Conservation (phyloP, 1,140 invertebrate genomes). For the Psix sp. region DNA sequence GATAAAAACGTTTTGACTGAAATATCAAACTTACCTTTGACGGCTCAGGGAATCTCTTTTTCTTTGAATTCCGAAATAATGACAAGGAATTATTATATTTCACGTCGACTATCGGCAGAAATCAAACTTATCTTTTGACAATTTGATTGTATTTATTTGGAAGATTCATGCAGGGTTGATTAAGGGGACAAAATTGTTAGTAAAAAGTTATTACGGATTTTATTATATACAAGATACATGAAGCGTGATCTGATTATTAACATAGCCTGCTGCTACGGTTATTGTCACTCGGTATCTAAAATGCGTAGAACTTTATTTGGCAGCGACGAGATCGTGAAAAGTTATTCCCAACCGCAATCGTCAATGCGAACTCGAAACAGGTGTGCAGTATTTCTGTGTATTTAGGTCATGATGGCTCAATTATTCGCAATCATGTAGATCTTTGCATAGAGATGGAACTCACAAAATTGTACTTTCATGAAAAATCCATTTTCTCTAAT, state of each 20-base stretch:
- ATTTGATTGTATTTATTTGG: not conserved
- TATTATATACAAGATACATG: slow-evolving; percentile 72
- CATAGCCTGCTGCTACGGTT: slow-evolving; percentile 10
- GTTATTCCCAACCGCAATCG: slow-evolving; percentile 14
- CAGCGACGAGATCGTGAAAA: slow-evolving; percentile 4
- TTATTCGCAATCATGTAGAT: no score
- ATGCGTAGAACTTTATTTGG: slow-evolving; percentile 11
- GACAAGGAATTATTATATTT: slow-evolving; percentile 9
- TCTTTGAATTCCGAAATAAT: not conserved
- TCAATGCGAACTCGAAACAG: no score
- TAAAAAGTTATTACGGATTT: slow-evolving; percentile 71
- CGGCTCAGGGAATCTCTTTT: not conserved
- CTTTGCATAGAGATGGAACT: no score
- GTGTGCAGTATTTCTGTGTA: no score
- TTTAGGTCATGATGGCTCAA: no score
- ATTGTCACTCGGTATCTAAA: slow-evolving; percentile 14
- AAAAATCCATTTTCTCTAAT: no score
- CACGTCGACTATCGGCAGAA: slow-evolving; percentile 53
- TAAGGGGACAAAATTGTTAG: slow-evolving; percentile 57
- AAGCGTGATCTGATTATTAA: slow-evolving; percentile 40
- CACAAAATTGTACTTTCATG: no score
- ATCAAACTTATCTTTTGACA: not conserved
- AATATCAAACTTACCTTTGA: slow-evolving; percentile 32
- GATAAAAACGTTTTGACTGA: slow-evolving; percentile 12
- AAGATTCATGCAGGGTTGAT: no score